A percentile compares a stretch with the other conserved stretches of the same genome.
Evolutionary conservation across 2,113 vertebrate genomes (phyloP).

Genomic region (Lota lota): DNA sequence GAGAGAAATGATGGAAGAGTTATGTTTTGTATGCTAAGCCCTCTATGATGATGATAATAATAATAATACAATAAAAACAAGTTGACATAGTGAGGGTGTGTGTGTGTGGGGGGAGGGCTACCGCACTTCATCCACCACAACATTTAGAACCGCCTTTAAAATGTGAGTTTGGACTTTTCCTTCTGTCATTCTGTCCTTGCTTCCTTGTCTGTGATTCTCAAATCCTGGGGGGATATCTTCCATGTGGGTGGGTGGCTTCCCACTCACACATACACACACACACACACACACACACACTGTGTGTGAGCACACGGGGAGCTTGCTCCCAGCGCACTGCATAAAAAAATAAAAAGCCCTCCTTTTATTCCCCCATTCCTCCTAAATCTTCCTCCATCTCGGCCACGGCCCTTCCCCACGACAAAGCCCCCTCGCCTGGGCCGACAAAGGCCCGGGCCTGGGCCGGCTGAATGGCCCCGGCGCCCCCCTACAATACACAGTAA

Average conservation of each 20-base stretch:
- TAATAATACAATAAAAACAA: constrained; percentile 19
- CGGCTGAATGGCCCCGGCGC: constrained; percentile 66
- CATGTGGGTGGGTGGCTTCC: constrained; percentile 52
- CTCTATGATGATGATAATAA: too few species aligned
- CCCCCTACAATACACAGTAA: constrained; percentile 76
- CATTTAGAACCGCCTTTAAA: too few species aligned
- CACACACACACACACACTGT: neutral
- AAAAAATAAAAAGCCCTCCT: constrained; percentile 32
- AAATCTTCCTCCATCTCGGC: constrained; percentile 70
- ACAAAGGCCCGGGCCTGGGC: constrained; percentile 36
- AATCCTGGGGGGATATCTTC: constrained; percentile 35
- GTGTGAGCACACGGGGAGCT: constrained; percentile 51
- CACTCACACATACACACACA: constrained; percentile 24
- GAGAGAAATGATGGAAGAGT: too few species aligned
- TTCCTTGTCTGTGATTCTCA: constrained; percentile 7
- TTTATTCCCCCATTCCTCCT: constrained; percentile 67
- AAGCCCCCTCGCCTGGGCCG: constrained; percentile 61
- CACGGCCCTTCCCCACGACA: constrained; percentile 63
- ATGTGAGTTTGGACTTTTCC: too few species aligned
- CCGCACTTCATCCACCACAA: too few species aligned
- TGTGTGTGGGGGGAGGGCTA: constrained; percentile 39
- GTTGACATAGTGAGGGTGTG: neutral
- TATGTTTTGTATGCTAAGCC: too few species aligned
- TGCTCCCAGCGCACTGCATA: constrained; percentile 48
- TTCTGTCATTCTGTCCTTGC: constrained; percentile 7